phyloP scores from a whole-genome alignment of 1,140 invertebrate species.

The Papilio aristodemus region DNA sequence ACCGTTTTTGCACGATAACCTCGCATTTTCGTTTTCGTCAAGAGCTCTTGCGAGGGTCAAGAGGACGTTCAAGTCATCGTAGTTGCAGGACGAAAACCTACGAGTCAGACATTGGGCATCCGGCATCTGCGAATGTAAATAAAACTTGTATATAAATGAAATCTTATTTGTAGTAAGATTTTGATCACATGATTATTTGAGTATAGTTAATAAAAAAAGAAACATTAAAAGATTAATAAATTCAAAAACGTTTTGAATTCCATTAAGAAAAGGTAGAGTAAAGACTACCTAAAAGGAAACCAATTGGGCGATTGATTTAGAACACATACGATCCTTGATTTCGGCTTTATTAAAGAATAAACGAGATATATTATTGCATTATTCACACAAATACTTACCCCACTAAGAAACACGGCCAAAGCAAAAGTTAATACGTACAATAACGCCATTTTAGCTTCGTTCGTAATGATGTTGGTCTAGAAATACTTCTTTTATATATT shows the following conservation, averaged over 20 bases:
- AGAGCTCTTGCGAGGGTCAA: conserved; percentile 46
- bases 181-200: too few species aligned
- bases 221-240: too few species aligned
- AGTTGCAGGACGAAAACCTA: conserved; percentile 29
- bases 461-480: conserved; percentile 2
- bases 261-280: too few species aligned
- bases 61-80: conserved; percentile 47
- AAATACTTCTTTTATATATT: conserved; percentile 26
- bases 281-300: too few species aligned
- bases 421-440: conserved; percentile 24
- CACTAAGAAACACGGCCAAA: conserved; percentile 5
- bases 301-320: too few species aligned
- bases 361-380: not conserved
- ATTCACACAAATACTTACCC: not conserved
- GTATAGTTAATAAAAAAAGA: too few species aligned
- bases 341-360: too few species aligned
- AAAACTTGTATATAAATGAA: not conserved
- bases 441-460: conserved; percentile 26
- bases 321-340: too few species aligned
- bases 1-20: conserved; percentile 25
- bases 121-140: not conserved
- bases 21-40: conserved; percentile 45
- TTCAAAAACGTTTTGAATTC: too few species aligned
- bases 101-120: conserved; percentile 25
- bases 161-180: too few species aligned